A percentile compares a stretch with the other conserved stretches of the same genome.
Evolutionary conservation across 2,113 vertebrate genomes (phyloP).

Genomic region (Forbesichthys papilliferus): DNA sequence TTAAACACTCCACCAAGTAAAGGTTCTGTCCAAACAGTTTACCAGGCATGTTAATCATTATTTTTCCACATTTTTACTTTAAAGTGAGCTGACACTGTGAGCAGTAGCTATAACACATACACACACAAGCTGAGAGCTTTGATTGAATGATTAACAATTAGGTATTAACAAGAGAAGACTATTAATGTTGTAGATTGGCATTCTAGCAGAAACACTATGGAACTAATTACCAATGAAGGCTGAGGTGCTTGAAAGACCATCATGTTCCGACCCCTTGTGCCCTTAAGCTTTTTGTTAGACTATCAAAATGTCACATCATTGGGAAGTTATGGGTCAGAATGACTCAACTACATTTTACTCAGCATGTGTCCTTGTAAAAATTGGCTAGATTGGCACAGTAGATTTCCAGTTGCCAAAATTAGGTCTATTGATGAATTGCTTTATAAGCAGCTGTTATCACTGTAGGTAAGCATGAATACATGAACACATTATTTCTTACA

Average conservation of each 20-base stretch:
- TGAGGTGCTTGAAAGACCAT: too few species aligned
- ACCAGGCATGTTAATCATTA: background rate
- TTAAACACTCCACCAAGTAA: slow-evolving; percentile 24
- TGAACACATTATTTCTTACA: too few species aligned
- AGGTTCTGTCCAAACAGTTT: background rate
- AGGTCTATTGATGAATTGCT: slow-evolving; percentile 56
- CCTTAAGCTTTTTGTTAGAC: background rate
- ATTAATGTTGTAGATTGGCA: background rate
- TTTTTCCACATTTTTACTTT: background rate
- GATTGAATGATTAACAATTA: slow-evolving; percentile 8
- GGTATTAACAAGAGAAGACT: background rate
- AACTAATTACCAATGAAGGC: too few species aligned
- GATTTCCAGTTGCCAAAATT: slow-evolving; percentile 57
- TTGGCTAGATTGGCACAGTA: slow-evolving; percentile 47
- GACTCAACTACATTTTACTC: slow-evolving; percentile 26
- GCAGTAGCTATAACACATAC: too few species aligned
- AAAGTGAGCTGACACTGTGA: background rate
- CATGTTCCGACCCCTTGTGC: too few species aligned
- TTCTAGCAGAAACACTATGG: too few species aligned
- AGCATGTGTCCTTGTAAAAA: slow-evolving; percentile 36
- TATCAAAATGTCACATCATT: slow-evolving; percentile 7
- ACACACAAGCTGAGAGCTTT: background rate
- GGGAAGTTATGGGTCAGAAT: background rate
- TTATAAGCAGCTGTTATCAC: slow-evolving; percentile 58
- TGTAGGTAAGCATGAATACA: slow-evolving; percentile 1